Base-by-base conservation (phyloP, 2,888 invertebrate species). In the Eupelmus urozonus region DNA sequence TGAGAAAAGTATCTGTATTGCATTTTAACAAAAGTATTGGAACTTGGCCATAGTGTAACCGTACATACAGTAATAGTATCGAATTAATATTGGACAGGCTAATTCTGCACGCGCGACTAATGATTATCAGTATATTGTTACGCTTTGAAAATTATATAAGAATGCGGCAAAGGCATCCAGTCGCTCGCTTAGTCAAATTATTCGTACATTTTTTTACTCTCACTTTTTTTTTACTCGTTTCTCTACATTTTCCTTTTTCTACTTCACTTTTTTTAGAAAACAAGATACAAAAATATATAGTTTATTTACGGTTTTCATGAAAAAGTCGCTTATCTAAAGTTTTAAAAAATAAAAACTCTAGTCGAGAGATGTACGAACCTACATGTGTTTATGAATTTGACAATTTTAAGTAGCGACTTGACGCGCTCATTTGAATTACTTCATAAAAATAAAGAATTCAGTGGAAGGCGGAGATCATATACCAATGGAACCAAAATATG, bases 221-320 rank as follows among this genome's bases (percentile, higher is more conserved):
- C 9, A 34, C 40, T 49, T 49, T 57, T 45, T n/a, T n/a, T 51
- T n/a, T n/a, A 53, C 5, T 42, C 29, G 9, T 16, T 73, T 60
- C 16, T 20, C 51, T 0, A 7, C 23, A 7, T 23, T 25, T 16
- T 66, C 40, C n/a, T 55, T 45, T 53, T 34, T 57, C 27, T 34
- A 49, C 11, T 63, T 23, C 40, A 5, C 59, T 18, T 62, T 77
- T 63, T 66, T 66, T 65, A 60, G 55, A 79, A 79, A 79, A 79
- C 49, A 78, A 78, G 45, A 71, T 79, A 79, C 49, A 79, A 79
- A 79, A 78, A 73, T 69, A 78, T 63, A 73, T 67, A 27, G 18
- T 49, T 63, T 66, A 70, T 63, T 53, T 63, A 55, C 25, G 45
- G 40, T 67, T 20, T 71, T 60, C 60, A 65, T 40, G 65, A 71